Conservation (phyloP, 2,888 invertebrate species). For the Chromoteleia sp. region DNA sequence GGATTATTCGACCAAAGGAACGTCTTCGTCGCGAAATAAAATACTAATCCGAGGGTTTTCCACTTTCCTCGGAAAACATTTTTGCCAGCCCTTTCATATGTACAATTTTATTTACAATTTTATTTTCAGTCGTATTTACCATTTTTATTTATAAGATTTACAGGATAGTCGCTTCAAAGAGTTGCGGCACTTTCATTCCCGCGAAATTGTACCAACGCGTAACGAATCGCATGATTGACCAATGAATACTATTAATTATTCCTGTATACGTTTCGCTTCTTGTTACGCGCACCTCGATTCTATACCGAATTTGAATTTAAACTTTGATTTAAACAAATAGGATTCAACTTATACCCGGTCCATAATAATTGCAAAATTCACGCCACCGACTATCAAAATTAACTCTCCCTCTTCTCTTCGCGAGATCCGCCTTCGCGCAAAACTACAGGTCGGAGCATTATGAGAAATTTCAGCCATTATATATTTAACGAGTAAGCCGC, state of each 20-base stretch:
- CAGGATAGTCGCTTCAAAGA: neutral
- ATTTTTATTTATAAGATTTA: slow-evolving; percentile 5
- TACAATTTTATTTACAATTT: too few species aligned
- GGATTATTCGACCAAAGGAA: too few species aligned
- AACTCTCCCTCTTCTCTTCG: slow-evolving; percentile 25
- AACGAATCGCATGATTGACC: slow-evolving; percentile 27
- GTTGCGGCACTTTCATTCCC: neutral
- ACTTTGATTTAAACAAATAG: slow-evolving; percentile 38
- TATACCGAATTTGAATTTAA: slow-evolving; percentile 25
- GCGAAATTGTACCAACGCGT: neutral
- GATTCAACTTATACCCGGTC: slow-evolving; percentile 38
- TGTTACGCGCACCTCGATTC: slow-evolving; percentile 27
- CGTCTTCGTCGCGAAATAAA: too few species aligned
- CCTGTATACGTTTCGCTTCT: slow-evolving; percentile 11
- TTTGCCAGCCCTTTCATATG: too few species aligned
- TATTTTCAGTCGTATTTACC: too few species aligned
- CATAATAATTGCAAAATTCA: slow-evolving; percentile 40
- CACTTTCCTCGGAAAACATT: too few species aligned
- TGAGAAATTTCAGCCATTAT: slow-evolving; percentile 53
- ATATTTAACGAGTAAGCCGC: slow-evolving; percentile 47
- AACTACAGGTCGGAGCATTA: slow-evolving; percentile 35
- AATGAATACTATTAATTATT: slow-evolving; percentile 43
- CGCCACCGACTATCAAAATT: slow-evolving; percentile 40
- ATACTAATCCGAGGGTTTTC: too few species aligned
- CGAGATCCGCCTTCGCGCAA: slow-evolving; percentile 31